Evolutionary conservation across 2,888 invertebrate genomes (phyloP), one percentile per base, ranked within the genome.

Genomic region (Agriotes lineatus): DNA sequence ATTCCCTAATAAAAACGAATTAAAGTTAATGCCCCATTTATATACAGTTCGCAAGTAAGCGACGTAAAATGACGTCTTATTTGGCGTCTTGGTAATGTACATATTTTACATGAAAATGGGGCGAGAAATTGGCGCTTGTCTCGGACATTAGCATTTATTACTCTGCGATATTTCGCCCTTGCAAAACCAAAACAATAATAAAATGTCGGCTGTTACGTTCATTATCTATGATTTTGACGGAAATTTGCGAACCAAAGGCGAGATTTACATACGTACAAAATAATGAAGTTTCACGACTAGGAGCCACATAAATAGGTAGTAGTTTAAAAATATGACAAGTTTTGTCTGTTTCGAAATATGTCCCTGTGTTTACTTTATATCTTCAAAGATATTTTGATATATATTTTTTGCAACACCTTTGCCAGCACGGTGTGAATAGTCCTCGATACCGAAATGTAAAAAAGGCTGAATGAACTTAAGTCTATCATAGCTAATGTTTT

Each of bases 21-120:
- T 76, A 76, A 74, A 75, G 74, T 76, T 78, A 80, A 80, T 80
- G 78, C 70, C 71, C 78, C 78, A 79, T 80, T 79, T 80, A 74
- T 79, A 79, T 80, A 77, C 80, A 75, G 74, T 75, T 75, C 71
- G 63, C 59, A 65, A 52, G 70, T 67, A 71, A 74, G 69, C 71
- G 75, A 71, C 70, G 67, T 54, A 71, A 71, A 70, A 58, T 73
- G 75, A 75, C 75, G 76, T 77, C 78, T 79, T 78, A 77, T 77
- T 79, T 77, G 76, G 78, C 77, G 76, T 77, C 79, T 75, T 71
- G 67, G 62, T 72, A 72, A 71, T 72, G 70, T 64, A 61, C 63
- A 73, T 76, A 75, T 74, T 76, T 77, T 74, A 71, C 75, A 78
- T 78, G 76, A 72, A 75, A 77, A 77, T 75, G 76, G 71, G 72